These are phyloP conservation scores for Leptinotarsa undecemlineata DNA, from an alignment of 1,140 invertebrate species.

Conservation along the genomic window DNA sequence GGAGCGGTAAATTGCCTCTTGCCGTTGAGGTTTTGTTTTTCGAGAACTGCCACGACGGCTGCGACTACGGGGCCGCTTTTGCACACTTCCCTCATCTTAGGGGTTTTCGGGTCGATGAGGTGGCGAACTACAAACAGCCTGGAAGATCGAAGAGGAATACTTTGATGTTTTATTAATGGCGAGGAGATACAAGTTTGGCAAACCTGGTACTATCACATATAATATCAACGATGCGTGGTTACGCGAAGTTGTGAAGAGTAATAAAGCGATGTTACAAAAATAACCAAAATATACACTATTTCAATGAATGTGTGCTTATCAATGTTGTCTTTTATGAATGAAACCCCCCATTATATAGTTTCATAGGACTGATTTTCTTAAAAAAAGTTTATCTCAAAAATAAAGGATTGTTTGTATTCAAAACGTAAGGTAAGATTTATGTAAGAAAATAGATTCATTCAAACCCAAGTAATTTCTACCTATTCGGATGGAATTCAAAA, in stretches of 20 bases:
- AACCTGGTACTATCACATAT: neutral
- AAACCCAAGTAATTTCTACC: too few relatives aligned
- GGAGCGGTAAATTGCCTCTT: constrained; percentile 9
- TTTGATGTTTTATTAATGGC: neutral
- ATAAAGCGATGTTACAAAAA: neutral
- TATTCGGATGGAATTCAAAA: too few relatives aligned
- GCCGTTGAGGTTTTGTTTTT: constrained; percentile 41
- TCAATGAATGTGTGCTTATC: too few relatives aligned
- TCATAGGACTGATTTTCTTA: too few relatives aligned
- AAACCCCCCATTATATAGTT: too few relatives aligned
- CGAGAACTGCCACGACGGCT: constrained; percentile 49
- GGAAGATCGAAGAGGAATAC: neutral
- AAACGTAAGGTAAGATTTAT: too few relatives aligned
- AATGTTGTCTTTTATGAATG: too few relatives aligned
- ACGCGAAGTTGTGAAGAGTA: neutral
- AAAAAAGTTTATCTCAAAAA: too few relatives aligned
- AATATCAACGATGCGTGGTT: neutral
- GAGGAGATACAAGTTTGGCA: neutral
- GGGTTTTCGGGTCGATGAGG: neutral
- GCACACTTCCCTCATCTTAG: constrained; percentile 44
- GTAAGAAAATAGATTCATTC: too few relatives aligned
- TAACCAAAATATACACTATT: neutral
- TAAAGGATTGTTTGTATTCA: too few relatives aligned
- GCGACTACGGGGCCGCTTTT: constrained; percentile 46
- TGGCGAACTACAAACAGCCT: neutral